Conservation (phyloP, 2,113 vertebrate genomes). For the Budorcas taxicolor region DNA sequence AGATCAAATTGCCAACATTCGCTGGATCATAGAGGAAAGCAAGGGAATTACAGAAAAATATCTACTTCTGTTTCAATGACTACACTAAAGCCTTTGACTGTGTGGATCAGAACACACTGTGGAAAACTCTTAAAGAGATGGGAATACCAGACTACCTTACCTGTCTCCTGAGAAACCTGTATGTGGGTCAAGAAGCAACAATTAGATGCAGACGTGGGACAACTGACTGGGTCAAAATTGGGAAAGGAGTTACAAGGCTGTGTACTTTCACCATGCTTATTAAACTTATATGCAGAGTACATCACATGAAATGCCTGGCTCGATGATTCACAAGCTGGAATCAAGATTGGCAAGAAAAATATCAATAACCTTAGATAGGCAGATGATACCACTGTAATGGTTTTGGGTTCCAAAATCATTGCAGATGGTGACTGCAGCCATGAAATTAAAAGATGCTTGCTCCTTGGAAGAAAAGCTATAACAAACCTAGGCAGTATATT, state of each 20-base stretch:
- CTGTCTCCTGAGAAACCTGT: neutral
- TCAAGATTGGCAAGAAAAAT: neutral
- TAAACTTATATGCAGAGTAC: neutral
- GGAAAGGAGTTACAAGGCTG: neutral
- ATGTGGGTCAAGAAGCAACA: neutral
- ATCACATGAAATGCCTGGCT: neutral
- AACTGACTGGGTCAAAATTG: neutral
- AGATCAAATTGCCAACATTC: neutral
- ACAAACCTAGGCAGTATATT: neutral
- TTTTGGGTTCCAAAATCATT: neutral
- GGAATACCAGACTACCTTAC: neutral
- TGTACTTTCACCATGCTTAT: neutral
- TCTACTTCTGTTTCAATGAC: neutral
- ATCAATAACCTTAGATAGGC: neutral
- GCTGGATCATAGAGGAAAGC: neutral
- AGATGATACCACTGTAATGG: neutral
- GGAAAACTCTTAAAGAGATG: neutral
- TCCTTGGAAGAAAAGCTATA: neutral
- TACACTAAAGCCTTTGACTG: neutral
- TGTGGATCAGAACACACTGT: neutral
- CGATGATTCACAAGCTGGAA: neutral
- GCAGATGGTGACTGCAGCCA: neutral
- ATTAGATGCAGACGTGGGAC: neutral
- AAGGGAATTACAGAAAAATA: neutral
- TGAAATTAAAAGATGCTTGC: neutral